A percentile compares a stretch with the other conserved stretches of the same genome.
phyloP scores from a whole-genome alignment of 2,797 vertebrate genomes.

The Cryptoblepharus egeriae region DNA sequence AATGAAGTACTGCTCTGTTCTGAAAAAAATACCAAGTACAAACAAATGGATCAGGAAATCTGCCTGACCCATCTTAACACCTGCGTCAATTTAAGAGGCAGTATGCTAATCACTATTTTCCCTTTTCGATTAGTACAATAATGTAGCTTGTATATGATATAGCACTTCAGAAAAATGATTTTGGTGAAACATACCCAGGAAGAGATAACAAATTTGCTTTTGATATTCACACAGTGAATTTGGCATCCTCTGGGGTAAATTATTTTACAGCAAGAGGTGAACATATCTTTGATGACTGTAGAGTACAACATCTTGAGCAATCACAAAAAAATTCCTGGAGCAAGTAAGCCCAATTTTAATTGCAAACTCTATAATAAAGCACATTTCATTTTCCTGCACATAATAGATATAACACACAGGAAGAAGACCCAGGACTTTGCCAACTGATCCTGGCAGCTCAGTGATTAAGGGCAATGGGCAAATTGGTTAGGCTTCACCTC shows the following conservation, averaged over 20 bases:
- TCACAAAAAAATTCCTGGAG: neutral
- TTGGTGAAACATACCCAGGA: neutral
- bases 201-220: slow-evolving; percentile 9
- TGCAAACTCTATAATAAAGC: neutral
- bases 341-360: neutral
- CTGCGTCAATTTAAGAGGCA: neutral
- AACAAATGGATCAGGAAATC: slow-evolving; percentile 1
- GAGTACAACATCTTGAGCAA: neutral
- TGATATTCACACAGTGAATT: slow-evolving; percentile 1
- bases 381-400: neutral
- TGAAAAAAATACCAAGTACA: slow-evolving; percentile 60
- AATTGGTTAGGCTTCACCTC: neutral
- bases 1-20: neutral
- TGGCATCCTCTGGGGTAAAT: slow-evolving; percentile 2
- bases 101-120: neutral
- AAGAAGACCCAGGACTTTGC: neutral
- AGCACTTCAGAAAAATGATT: neutral
- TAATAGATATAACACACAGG: neutral
- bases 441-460: neutral
- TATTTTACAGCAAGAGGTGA: slow-evolving; percentile 6
- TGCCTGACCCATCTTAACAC: neutral
- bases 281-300: slow-evolving; percentile 6
- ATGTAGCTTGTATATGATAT: neutral
- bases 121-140: neutral
- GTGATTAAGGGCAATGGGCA: neutral